Evolutionary conservation across 2,888 invertebrate species (phyloP).

Genomic region (Mythimna impura): DNA sequence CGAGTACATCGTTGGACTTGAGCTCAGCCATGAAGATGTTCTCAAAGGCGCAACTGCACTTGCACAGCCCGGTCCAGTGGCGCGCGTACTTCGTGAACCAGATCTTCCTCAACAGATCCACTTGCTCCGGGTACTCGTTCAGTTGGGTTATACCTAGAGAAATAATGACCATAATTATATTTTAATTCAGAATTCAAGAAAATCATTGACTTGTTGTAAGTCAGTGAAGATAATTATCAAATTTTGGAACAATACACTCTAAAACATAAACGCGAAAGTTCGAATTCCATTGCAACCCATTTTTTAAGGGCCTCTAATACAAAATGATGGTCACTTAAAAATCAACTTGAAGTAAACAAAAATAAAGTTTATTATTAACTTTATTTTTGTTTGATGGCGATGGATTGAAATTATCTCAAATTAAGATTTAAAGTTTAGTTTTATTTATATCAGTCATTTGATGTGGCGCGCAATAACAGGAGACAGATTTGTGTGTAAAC

Average conservation of each 20-base stretch:
- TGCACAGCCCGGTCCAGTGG: constrained; percentile 93
- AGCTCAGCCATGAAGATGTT: constrained; percentile 97
- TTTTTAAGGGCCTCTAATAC: neutral
- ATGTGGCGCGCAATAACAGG: too few species aligned
- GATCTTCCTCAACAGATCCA: constrained; percentile 92
- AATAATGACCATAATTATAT: neutral
- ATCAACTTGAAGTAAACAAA: too few species aligned
- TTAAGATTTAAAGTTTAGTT: too few species aligned
- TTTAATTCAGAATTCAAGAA: neutral
- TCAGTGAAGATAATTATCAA: neutral
- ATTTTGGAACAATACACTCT: neutral
- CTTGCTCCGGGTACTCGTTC: constrained; percentile 91
- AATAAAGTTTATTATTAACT: too few species aligned
- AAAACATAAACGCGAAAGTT: neutral
- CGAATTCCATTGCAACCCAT: neutral
- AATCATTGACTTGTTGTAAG: neutral
- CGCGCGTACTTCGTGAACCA: constrained; percentile 97
- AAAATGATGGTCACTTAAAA: neutral
- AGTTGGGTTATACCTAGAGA: constrained; percentile 89
- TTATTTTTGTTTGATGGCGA: too few species aligned
- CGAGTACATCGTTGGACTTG: constrained; percentile 93
- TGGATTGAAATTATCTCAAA: too few species aligned
- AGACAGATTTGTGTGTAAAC: too few species aligned
- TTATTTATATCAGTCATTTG: too few species aligned
- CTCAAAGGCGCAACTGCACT: constrained; percentile 98